Conservation (phyloP, 2,113 vertebrate genomes). For the Proteles cristata region DNA sequence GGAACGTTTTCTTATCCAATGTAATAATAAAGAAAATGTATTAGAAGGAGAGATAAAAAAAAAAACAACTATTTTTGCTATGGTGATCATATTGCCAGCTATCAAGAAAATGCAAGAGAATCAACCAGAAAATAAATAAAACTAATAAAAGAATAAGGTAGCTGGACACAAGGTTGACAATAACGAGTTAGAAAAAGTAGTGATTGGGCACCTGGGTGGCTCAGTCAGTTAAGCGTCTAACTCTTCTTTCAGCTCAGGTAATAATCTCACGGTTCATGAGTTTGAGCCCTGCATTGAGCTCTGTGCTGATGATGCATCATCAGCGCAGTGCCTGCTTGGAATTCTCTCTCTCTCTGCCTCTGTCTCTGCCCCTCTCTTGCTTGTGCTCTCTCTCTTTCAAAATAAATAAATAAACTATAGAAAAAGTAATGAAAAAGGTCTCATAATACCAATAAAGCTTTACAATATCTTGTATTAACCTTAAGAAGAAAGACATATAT, state of each 20-base stretch:
- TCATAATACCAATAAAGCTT: constrained; percentile 10
- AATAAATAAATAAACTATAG: background rate
- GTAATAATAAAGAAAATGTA: background rate
- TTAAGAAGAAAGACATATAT: background rate
- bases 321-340: no score
- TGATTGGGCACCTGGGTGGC: background rate
- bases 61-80: background rate
- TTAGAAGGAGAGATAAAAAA: background rate
- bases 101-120: background rate
- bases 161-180: background rate
- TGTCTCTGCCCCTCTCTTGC: no score
- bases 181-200: background rate
- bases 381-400: no score
- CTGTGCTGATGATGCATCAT: no score
- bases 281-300: no score
- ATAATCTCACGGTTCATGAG: no score
- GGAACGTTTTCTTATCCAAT: background rate
- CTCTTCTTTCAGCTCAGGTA: no score
- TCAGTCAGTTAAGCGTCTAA: no score
- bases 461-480: background rate
- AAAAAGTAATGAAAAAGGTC: background rate
- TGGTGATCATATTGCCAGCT: background rate
- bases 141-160: background rate
- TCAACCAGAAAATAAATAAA: constrained; percentile 31
- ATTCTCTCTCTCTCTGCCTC: no score